Evolutionary conservation across 53 echinoderm and acorn worm genomes (phyloP).

Genomic region (Stichopus horrens): DNA sequence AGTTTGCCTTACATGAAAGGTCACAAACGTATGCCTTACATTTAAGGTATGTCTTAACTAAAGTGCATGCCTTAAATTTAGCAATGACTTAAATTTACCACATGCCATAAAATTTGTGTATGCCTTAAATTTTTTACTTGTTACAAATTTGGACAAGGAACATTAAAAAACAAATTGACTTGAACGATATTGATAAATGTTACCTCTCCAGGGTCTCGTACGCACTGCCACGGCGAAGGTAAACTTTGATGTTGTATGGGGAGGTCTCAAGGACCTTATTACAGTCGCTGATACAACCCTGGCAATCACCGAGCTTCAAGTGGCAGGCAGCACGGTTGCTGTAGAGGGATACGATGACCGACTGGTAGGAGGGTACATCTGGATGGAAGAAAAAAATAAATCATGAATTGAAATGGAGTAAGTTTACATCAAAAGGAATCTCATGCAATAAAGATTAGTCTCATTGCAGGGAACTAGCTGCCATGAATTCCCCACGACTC

Average conservation of each 20-base stretch:
- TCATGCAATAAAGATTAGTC: too few species aligned
- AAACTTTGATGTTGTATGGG: slow-evolving; percentile 66
- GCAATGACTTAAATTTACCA: too few species aligned
- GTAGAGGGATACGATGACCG: slow-evolving; percentile 65
- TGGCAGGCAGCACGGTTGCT: slow-evolving; percentile 85
- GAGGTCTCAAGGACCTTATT: slow-evolving; percentile 55
- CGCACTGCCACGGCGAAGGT: slow-evolving; percentile 71
- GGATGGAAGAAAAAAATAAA: background rate
- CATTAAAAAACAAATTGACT: background rate
- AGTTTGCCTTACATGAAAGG: too few species aligned
- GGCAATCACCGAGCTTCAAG: slow-evolving; percentile 61
- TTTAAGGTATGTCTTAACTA: too few species aligned
- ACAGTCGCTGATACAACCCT: slow-evolving; percentile 78
- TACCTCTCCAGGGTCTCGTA: slow-evolving; percentile 88
- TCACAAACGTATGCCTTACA: too few species aligned
- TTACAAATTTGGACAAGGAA: background rate
- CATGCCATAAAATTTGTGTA: too few species aligned
- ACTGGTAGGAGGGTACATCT: slow-evolving; percentile 65
- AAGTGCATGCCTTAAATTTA: too few species aligned
- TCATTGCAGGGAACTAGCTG: too few species aligned
- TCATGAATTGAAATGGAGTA: background rate
- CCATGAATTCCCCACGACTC: too few species aligned
- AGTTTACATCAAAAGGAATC: too few species aligned
- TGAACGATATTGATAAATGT: background rate
- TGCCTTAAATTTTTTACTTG: too few species aligned